Conservation (phyloP, 2,888 invertebrate species). For the Baronia brevicornis region DNA sequence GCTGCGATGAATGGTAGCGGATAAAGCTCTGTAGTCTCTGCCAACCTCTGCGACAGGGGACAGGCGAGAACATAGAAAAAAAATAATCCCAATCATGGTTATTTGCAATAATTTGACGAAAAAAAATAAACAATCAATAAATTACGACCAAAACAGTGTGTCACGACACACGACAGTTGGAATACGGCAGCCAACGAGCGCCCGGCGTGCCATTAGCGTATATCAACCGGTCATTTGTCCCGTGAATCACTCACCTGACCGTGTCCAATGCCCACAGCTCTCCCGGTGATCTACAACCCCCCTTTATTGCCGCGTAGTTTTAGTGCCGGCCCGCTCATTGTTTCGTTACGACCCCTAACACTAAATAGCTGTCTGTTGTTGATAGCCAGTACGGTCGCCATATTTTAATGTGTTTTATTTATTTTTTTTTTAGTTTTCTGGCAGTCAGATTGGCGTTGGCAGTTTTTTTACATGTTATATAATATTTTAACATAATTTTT, state of each 20-base stretch:
- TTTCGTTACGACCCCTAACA: constrained; percentile 6
- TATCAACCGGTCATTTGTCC: constrained; percentile 32
- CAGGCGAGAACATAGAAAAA: no score
- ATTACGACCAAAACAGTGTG: constrained; percentile 18
- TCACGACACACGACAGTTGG: constrained; percentile 3
- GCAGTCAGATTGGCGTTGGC: no score
- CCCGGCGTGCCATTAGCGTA: constrained; percentile 29
- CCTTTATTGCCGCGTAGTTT: constrained; percentile 17
- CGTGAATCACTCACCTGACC: constrained; percentile 37
- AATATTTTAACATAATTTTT: no score
- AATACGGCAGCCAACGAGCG: constrained; percentile 1
- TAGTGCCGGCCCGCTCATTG: constrained; percentile 6
- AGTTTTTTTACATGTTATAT: no score
- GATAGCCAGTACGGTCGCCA: background rate
- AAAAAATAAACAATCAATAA: no score
- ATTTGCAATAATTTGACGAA: no score
- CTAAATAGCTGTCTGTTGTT: constrained; percentile 1
- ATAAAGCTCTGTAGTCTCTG: no score
- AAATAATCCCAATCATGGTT: no score
- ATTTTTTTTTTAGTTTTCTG: no score
- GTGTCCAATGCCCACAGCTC: constrained; percentile 13
- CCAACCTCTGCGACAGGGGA: no score
- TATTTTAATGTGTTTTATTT: background rate
- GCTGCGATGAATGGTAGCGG: no score
- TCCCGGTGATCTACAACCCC: constrained; percentile 11